Evolutionary conservation across 2,888 invertebrate species (phyloP), one percentile per base, ranked within the genome.

Genomic region (Ramazzottius varieornatus): DNA sequence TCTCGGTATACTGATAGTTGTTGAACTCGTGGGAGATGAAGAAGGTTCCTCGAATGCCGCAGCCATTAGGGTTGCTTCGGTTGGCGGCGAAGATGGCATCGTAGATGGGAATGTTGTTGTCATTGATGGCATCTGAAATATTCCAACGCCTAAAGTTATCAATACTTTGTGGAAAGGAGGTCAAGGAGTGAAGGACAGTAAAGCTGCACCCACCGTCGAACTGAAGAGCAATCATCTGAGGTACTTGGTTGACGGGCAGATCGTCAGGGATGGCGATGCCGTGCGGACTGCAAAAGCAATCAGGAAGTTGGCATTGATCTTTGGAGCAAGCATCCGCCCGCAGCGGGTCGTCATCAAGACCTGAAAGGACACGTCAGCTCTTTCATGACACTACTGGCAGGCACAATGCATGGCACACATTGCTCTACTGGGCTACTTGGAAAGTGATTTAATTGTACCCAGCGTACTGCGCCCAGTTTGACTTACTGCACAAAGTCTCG

Each of bases 91-190:
- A 54, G 54, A 54, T n/a, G 54, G 54, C 54, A 29, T 54, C 54
- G 29, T n/a, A 54, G 4, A 54, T 54, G 4, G 54, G 54, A 54
- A 54, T 54, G 54, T 54, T 54, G 54, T 54, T 54, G 54, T 54
- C 54, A 24, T 54, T 54, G 54, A 54, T 29, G 54, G 54, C 20
- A 29, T 54, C 54, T 54, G 29, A 4, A 54, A 54, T n/a, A n/a
- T n/a, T n/a, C n/a, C n/a, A n/a, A n/a, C n/a, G n/a, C n/a, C n/a
- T n/a, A n/a, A n/a, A n/a, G n/a, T n/a, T n/a, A n/a, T n/a, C n/a
- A n/a, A n/a, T n/a, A n/a, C n/a, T n/a, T n/a, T n/a, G n/a, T n/a
- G n/a, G n/a, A n/a, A n/a, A n/a, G n/a, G n/a, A n/a, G n/a, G n/a
- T n/a, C n/a, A n/a, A n/a, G n/a, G n/a, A n/a, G n/a, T n/a, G n/a